Percentiles rank a stretch among this genome's conserved stretches.
Conservation (phyloP, 1,140 invertebrate genomes). For the Drosophila obscura region DNA sequence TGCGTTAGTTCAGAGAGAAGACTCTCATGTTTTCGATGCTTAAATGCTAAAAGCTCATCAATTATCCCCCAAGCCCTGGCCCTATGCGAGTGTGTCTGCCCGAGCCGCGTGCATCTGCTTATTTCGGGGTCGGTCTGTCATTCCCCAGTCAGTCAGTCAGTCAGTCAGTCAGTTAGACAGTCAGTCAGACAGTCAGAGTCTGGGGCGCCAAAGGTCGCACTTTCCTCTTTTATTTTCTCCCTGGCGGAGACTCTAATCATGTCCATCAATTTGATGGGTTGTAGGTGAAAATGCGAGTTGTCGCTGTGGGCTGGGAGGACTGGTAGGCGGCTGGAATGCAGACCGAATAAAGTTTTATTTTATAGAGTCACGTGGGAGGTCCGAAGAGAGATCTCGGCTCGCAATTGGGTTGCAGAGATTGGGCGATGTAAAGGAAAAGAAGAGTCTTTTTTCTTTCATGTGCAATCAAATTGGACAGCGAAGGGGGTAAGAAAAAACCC, state of each 20-base stretch:
- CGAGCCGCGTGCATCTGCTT: conserved; percentile 63
- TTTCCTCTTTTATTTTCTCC: conserved; percentile 67
- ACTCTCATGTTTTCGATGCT: conserved; percentile 42
- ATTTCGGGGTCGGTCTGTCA: conserved; percentile 36
- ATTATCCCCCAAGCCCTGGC: conserved; percentile 52
- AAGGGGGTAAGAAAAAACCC: conserved; percentile 5
- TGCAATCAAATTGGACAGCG: conserved; percentile 27
- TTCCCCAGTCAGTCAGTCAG: conserved; percentile 14
- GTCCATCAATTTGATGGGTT: conserved; percentile 79
- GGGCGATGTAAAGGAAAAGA: conserved; percentile 9
- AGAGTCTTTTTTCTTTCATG: conserved; percentile 8
- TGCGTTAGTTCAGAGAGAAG: conserved; percentile 49
- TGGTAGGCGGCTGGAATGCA: conserved; percentile 14
- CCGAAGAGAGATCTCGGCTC: conserved; percentile 20
- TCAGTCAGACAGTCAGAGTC: not conserved
- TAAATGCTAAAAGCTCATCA: conserved; percentile 82
- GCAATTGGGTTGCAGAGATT: conserved; percentile 47
- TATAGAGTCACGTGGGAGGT: conserved; percentile 45
- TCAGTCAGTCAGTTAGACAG: not conserved
- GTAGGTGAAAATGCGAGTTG: conserved; percentile 54
- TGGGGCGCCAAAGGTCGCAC: conserved; percentile 78
- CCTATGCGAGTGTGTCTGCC: not conserved
- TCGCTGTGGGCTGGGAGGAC: not conserved
- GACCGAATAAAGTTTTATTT: conserved; percentile 40
- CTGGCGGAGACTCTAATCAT: conserved; percentile 58